phyloP scores from a whole-genome alignment of 2,797 vertebrate species.

The Remorina albescens region DNA sequence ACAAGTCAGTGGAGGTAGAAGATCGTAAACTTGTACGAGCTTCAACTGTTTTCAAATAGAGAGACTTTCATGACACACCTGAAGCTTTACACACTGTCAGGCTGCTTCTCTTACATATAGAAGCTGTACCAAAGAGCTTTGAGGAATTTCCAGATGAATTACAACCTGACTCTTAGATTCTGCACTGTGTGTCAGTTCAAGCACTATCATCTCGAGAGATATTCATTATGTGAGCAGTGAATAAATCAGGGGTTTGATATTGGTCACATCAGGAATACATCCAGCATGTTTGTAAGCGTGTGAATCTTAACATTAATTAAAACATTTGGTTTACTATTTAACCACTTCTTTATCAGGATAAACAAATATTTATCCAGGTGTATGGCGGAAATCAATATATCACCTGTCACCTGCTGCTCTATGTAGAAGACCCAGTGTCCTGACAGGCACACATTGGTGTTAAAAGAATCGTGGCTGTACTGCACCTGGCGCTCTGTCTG shows the following conservation, averaged over 20 bases:
- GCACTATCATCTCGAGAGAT: conserved; percentile 7
- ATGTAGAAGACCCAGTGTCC: conserved; percentile 15
- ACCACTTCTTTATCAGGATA: conserved; percentile 1
- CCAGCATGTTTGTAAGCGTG: conserved; percentile 16
- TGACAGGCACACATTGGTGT: conserved; percentile 14
- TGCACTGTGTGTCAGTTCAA: conserved; percentile 4
- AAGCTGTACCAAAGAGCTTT: conserved; percentile 29
- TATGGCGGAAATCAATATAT: neutral
- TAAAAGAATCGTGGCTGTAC: conserved; percentile 32
- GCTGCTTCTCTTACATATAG: conserved; percentile 33
- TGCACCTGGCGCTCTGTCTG: conserved; percentile 47
- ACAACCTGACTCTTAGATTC: conserved; percentile 21
- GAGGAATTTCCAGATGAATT: conserved; percentile 37
- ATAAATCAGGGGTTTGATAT: neutral
- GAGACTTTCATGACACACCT: conserved; percentile 27
- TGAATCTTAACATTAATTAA: conserved; percentile 8
- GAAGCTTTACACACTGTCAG: conserved; percentile 36
- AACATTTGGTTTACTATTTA: conserved; percentile 31
- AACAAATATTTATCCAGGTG: neutral
- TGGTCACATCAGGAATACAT: conserved; percentile 29
- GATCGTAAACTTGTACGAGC: conserved; percentile 32
- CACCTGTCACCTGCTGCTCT: conserved; percentile 9
- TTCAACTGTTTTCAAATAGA: conserved; percentile 17
- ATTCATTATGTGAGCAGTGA: conserved; percentile 7
- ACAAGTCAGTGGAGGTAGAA: conserved; percentile 17